Evolutionary conservation across 2,113 vertebrate genomes (phyloP).

Genomic region (Oophaga pumilio): DNA sequence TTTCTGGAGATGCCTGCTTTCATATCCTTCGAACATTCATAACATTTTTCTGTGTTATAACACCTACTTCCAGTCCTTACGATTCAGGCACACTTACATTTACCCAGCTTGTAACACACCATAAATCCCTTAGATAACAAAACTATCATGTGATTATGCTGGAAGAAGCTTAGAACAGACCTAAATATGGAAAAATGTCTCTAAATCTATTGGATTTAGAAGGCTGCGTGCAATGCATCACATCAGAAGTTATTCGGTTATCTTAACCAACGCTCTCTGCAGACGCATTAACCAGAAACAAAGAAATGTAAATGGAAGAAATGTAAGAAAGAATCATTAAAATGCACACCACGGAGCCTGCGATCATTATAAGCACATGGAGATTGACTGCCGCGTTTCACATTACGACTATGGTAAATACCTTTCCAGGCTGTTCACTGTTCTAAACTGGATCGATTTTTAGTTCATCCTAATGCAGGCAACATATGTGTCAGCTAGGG

Average conservation of each 20-base stretch:
- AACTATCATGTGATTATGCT: not conserved
- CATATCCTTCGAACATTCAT: not conserved
- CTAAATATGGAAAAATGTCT: not conserved
- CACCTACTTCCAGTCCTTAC: not conserved
- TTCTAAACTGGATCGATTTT: not conserved
- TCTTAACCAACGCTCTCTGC: not conserved
- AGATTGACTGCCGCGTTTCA: not conserved
- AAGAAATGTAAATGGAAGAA: not conserved
- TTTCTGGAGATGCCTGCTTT: not conserved
- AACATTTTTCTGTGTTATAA: not conserved
- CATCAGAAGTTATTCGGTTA: not conserved
- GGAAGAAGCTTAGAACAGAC: not conserved
- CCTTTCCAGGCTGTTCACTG: not conserved
- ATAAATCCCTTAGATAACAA: not conserved
- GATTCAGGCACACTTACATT: not conserved
- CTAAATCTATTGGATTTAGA: not conserved
- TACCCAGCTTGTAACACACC: not conserved
- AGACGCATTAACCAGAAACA: not conserved
- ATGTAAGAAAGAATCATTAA: not conserved
- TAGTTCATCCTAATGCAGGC: not conserved
- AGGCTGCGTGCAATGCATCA: not conserved
- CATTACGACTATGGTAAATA: not conserved
- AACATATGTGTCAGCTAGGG: not conserved
- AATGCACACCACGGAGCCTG: not conserved
- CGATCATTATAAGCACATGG: constrained; percentile 7